Evolutionary conservation across 2,797 vertebrate species (phyloP).

Genomic region (Intellagama lesueurii): DNA sequence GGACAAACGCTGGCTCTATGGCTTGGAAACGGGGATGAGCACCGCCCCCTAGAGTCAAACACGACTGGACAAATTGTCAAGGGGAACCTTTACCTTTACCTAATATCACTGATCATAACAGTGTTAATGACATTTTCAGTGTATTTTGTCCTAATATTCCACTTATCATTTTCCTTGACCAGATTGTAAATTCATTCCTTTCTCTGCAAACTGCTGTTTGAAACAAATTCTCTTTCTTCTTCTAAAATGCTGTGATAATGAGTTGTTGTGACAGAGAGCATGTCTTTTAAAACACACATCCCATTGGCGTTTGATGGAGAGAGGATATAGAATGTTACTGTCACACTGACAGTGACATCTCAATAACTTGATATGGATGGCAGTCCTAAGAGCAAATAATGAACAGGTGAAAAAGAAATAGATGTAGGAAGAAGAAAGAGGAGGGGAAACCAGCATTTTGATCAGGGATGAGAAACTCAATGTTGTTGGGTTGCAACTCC

Average conservation of each 20-base stretch:
- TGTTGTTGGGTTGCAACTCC: too few species aligned
- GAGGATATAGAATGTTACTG: conserved; percentile 41
- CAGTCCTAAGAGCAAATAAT: conserved; percentile 54
- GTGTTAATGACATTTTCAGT: not conserved
- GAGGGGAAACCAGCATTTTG: not conserved
- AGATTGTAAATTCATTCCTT: conserved; percentile 2
- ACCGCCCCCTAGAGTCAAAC: too few species aligned
- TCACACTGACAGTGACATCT: conserved; percentile 28
- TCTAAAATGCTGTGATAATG: not conserved
- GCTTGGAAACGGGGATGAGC: too few species aligned
- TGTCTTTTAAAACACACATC: not conserved
- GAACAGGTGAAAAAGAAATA: not conserved
- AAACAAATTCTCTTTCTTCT: conserved; percentile 35
- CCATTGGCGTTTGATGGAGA: conserved; percentile 45
- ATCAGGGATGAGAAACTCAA: too few species aligned
- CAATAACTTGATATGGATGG: conserved; percentile 61
- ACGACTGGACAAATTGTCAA: too few species aligned
- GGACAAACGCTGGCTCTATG: too few species aligned
- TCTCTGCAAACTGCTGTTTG: conserved; percentile 25
- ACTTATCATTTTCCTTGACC: not conserved
- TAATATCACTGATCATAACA: not conserved
- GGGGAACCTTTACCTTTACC: too few species aligned
- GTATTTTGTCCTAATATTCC: not conserved
- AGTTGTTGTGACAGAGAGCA: conserved; percentile 39
- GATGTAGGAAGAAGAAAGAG: too few species aligned